A percentile compares a stretch with the other conserved stretches of the same genome.
Conservation (phyloP, 2,113 vertebrate genomes). For the Lophius piscatorius region DNA sequence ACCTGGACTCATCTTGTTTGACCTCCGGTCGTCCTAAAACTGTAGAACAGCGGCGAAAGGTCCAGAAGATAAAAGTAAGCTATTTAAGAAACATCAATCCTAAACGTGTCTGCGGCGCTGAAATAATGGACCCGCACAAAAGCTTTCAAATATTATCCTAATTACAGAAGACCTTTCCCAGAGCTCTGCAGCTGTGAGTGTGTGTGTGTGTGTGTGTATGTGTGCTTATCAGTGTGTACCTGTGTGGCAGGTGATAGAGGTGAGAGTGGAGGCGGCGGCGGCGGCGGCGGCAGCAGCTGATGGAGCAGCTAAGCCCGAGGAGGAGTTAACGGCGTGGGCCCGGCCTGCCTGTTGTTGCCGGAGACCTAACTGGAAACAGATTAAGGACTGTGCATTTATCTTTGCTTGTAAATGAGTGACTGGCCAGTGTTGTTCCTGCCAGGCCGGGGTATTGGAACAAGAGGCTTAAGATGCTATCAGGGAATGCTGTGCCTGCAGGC, state of each 20-base stretch:
- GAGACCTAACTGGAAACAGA: constrained; percentile 73
- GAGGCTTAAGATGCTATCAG: constrained; percentile 84
- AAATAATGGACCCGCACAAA: constrained; percentile 42
- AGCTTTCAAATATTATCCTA: constrained; percentile 46
- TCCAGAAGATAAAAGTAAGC: neutral
- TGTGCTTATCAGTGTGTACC: constrained; percentile 66
- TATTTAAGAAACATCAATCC: neutral
- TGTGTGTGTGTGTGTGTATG: too few species aligned
- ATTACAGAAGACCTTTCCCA: constrained; percentile 44
- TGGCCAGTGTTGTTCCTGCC: constrained; percentile 79
- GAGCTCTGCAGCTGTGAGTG: too few species aligned
- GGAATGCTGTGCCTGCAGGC: constrained; percentile 76
- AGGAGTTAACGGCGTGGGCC: constrained; percentile 62
- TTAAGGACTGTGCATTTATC: constrained; percentile 81
- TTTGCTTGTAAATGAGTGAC: constrained; percentile 82
- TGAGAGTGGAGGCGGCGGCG: constrained; percentile 42
- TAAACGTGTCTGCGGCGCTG: neutral
- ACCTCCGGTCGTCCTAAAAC: neutral
- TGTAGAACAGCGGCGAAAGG: neutral
- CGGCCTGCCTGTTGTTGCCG: constrained; percentile 47
- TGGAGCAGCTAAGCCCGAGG: constrained; percentile 68
- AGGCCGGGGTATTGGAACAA: constrained; percentile 82
- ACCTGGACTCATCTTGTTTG: too few species aligned
- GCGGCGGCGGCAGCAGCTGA: constrained; percentile 37
- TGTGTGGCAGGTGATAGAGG: constrained; percentile 74